Conservation (phyloP, 2,797 vertebrate genomes). For the Clarias laeviceps region DNA sequence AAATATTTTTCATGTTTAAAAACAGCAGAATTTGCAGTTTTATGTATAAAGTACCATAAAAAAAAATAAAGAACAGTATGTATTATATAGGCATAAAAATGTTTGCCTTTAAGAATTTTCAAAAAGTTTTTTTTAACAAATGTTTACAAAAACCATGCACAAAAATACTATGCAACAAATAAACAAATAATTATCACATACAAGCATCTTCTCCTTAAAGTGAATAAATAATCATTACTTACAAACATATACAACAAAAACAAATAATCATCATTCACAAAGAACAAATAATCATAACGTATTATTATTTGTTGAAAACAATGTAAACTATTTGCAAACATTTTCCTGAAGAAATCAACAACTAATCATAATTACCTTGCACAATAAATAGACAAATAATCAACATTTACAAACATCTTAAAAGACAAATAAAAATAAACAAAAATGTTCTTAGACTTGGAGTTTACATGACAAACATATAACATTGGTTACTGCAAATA, state of each 20-base stretch:
- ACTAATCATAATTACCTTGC: not conserved
- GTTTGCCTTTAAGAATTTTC: not conserved
- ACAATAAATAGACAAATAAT: not conserved
- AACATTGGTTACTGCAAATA: not conserved
- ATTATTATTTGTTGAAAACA: too few species aligned
- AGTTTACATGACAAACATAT: not conserved
- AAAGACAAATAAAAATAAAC: not conserved
- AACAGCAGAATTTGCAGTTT: not conserved
- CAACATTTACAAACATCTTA: not conserved
- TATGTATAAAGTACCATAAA: not conserved
- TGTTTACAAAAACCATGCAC: not conserved
- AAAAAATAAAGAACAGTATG: not conserved
- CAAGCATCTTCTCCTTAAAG: not conserved
- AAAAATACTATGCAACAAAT: not conserved
- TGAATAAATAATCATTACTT: not conserved
- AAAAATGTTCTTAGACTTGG: not conserved
- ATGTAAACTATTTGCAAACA: not conserved
- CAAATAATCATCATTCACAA: not conserved
- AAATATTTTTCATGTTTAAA: not conserved
- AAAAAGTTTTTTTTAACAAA: not conserved
- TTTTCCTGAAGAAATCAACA: not conserved
- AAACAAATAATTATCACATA: not conserved
- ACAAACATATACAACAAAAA: not conserved
- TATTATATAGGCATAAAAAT: not conserved
- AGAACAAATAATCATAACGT: too few species aligned